phyloP scores from a whole-genome alignment of 2,888 invertebrate genomes.

The Agrotis exclamationis region DNA sequence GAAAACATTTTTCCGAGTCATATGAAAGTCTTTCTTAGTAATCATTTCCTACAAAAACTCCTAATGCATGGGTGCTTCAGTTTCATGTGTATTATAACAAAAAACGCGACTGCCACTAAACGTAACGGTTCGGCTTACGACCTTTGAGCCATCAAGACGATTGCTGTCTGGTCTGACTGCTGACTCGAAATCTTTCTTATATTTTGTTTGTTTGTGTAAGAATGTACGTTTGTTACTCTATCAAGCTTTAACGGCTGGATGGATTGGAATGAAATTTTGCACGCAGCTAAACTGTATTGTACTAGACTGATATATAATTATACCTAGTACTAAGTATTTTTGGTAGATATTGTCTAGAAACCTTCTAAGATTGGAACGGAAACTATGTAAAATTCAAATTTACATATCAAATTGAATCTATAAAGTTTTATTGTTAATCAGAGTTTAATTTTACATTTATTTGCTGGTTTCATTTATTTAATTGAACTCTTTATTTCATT shows the following conservation, averaged over 20 bases:
- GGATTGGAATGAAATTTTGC: neutral
- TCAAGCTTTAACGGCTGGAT: neutral
- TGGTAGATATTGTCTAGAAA: too few relatives aligned
- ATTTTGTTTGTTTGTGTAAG: slow-evolving; percentile 3
- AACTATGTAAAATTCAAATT: too few relatives aligned
- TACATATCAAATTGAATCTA: too few relatives aligned
- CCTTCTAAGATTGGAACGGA: too few relatives aligned
- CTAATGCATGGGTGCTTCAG: slow-evolving; percentile 52
- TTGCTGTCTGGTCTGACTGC: slow-evolving; percentile 57
- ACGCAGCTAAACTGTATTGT: neutral
- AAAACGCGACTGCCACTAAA: slow-evolving; percentile 52
- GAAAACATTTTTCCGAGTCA: slow-evolving; percentile 22
- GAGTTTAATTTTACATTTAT: slow-evolving; percentile 5
- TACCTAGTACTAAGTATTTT: too few relatives aligned
- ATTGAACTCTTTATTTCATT: slow-evolving; percentile 8
- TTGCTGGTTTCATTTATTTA: neutral
- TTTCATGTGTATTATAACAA: slow-evolving; percentile 59
- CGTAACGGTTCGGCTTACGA: slow-evolving; percentile 55
- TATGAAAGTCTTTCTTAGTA: slow-evolving; percentile 31
- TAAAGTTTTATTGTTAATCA: neutral
- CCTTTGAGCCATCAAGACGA: slow-evolving; percentile 50
- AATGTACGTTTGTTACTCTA: neutral
- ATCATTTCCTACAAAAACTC: slow-evolving; percentile 51
- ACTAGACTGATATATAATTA: neutral
- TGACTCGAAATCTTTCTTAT: slow-evolving; percentile 38